A percentile compares a stretch with the other conserved stretches of the same genome.
Conservation (phyloP, 2,888 invertebrate genomes). For the Apodemia duryi region DNA sequence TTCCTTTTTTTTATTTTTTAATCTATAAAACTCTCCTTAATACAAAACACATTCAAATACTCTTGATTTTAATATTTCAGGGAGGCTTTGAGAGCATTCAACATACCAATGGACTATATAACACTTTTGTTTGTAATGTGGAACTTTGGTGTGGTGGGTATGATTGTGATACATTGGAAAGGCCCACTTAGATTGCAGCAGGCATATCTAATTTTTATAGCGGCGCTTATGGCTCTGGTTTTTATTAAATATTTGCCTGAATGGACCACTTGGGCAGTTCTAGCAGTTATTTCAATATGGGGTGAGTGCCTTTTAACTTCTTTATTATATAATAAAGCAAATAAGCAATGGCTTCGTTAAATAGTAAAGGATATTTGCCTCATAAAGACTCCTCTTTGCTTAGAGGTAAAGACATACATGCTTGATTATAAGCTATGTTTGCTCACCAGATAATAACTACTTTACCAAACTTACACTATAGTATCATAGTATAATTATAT, state of each 20-base stretch:
- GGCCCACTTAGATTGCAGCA: slow-evolving; percentile 96
- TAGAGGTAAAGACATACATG: too few relatives aligned
- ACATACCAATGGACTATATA: slow-evolving; percentile 97
- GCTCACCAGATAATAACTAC: too few relatives aligned
- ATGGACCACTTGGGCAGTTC: slow-evolving; percentile 99
- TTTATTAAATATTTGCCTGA: slow-evolving; percentile 99
- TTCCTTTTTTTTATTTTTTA: too few relatives aligned
- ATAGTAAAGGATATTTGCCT: too few relatives aligned
- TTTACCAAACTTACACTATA: too few relatives aligned
- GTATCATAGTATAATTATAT: too few relatives aligned
- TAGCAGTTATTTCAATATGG: slow-evolving; percentile 98
- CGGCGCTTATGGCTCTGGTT: slow-evolving; percentile 98
- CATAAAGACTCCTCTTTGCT: too few relatives aligned
- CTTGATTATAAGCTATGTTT: too few relatives aligned
- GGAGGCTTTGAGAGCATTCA: slow-evolving; percentile 94
- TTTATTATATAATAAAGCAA: too few relatives aligned
- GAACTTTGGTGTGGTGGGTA: slow-evolving; percentile 98
- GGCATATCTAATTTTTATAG: slow-evolving; percentile 97
- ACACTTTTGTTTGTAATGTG: slow-evolving; percentile 93
- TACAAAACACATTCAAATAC: too few relatives aligned
- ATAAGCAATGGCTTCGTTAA: too few relatives aligned
- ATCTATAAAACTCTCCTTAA: too few relatives aligned
- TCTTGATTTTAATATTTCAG: slow-evolving; percentile 62
- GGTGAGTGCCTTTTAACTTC: slow-evolving; percentile 72
- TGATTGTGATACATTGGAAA: slow-evolving; percentile 99